Conservation (phyloP, 2,888 invertebrate genomes). For the Caenorhabditis macrosperma region DNA sequence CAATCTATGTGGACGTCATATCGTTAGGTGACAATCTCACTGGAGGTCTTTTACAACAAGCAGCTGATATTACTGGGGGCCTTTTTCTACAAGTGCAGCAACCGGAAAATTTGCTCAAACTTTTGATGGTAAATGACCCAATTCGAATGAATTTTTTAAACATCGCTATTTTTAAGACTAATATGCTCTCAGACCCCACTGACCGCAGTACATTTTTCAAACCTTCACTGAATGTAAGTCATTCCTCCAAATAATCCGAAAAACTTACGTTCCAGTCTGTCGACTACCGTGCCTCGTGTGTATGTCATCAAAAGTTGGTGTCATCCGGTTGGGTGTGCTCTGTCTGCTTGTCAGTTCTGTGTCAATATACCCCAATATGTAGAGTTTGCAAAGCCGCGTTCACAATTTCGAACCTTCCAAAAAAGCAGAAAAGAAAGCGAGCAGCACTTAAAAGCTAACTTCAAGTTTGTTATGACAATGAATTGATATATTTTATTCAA, state of each 20-base stretch:
- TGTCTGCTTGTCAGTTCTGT: slow-evolving; percentile 67
- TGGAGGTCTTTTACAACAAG: slow-evolving; percentile 67
- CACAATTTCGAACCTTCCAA: slow-evolving; percentile 59
- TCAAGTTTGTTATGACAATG: too few species aligned
- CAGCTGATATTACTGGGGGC: slow-evolving; percentile 70
- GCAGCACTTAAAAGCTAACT: neutral
- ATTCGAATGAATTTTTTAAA: neutral
- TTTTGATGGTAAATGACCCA: slow-evolving; percentile 64
- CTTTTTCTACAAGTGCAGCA: slow-evolving; percentile 44
- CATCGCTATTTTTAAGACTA: slow-evolving; percentile 42
- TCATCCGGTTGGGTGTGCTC: slow-evolving; percentile 67
- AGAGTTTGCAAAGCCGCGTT: slow-evolving; percentile 65
- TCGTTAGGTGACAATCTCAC: slow-evolving; percentile 61
- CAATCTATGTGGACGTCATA: slow-evolving; percentile 66
- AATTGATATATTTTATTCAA: too few species aligned
- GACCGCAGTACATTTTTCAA: slow-evolving; percentile 57
- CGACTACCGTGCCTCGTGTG: slow-evolving; percentile 69
- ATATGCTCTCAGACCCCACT: slow-evolving; percentile 54
- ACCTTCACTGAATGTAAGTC: slow-evolving; percentile 43
- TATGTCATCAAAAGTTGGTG: slow-evolving; percentile 65
- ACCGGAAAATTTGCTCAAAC: slow-evolving; percentile 35
- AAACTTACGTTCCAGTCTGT: slow-evolving; percentile 58
- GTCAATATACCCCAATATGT: slow-evolving; percentile 69
- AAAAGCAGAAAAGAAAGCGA: slow-evolving; percentile 49
- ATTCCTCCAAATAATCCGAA: neutral